Evolutionary conservation across 2,797 vertebrate genomes (phyloP), one percentile per base, ranked within the genome.

Genomic region (Gallirallus australis): DNA sequence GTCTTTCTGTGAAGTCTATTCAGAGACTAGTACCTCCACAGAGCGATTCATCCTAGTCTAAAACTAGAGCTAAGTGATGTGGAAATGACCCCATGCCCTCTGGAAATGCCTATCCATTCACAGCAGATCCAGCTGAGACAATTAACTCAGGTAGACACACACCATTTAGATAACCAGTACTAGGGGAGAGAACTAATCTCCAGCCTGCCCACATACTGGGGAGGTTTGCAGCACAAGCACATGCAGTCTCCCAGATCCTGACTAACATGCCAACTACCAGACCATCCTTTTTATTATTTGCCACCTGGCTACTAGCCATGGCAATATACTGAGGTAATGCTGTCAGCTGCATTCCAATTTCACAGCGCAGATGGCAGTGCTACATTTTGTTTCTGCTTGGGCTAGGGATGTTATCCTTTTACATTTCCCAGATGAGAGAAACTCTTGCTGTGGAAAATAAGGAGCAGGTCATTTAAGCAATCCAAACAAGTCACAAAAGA

Each of bases 271-370:
- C 82, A 93, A 45, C 65, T 65, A 87, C n/a, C 59, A 83, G 69
- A 83, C 72, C 85, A 81, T 59, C 50, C 50, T 92, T 85, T 45
- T 83, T 81, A 80, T 81, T 82, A 85, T 83, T 93, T 83, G 59
- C 63, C 65, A 91, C 66, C 79, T 89, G 87, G 65, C 84, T 85
- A 78, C 57, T 63, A 83, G 87, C 72, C 71, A 91, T 3, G 2
- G 65, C 87, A 86, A 88, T 91, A 71, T 42, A 92, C 3, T 57
- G 82, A 90, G 79, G 72, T 89, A 91, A 94, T 0, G 0, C 76
- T 88, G 91, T 78, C 89, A 89, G 88, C 47, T 94, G 94, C 82
- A 93, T 88, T 94, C 76, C 79, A 91, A 50, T 94, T 93, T 95
- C 72, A 93, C 87, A 95, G 85, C 79, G 82, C 95, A 95, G 94